Evolutionary conservation across 2,113 vertebrate species (phyloP), one percentile per base, ranked within the genome.

Genomic region (Falco punctatus): DNA sequence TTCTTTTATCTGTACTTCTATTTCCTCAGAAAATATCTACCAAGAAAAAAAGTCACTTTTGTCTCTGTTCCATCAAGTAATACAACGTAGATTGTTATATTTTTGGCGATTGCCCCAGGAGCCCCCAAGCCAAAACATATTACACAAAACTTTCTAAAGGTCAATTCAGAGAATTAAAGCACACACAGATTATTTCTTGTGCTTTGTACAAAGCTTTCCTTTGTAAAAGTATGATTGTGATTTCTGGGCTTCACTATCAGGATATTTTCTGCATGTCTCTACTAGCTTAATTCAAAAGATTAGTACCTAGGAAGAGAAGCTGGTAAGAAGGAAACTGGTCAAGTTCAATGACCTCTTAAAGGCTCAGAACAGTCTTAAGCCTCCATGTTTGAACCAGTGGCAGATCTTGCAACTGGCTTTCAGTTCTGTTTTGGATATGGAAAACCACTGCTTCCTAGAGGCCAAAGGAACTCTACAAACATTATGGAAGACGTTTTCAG

Each of bases 61-160:
- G 1, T 33, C 33, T 51, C 15, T 74, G 5, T 59, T 67, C 15
- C 44, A 80, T 15, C 3, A 24, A 61, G 28, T 51, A 88, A 71
- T 28, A 64, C 0, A 3, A 86, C 77, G 17, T 6, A 77, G 19
- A 55, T 18, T 0, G 0, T 9, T 77, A 19, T 59, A 17, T 7
- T 71, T 88, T 64, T 92, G 13, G 11, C 67, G 71, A 51, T 28
- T 59, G 44, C 27, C 18, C 20, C 28, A 77, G 18, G 3, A 83
- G 22, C 0, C 15, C 38, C 77, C 5, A 20, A 84, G 13, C 46
- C n/a, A 88, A 85, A 85, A 74, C 7, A 82, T 67, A 81, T 24
- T 28, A 67, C 40, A 72, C n/a, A 83, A 46, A 82, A n/a, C 11
- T 51, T 90, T 42, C 42, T 38, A 58, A 67, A 71, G 11, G 20